Percentiles rank a stretch among this genome's conserved stretches.
phyloP scores from a whole-genome alignment of 1,140 invertebrate species.

The Hestina assimilis region DNA sequence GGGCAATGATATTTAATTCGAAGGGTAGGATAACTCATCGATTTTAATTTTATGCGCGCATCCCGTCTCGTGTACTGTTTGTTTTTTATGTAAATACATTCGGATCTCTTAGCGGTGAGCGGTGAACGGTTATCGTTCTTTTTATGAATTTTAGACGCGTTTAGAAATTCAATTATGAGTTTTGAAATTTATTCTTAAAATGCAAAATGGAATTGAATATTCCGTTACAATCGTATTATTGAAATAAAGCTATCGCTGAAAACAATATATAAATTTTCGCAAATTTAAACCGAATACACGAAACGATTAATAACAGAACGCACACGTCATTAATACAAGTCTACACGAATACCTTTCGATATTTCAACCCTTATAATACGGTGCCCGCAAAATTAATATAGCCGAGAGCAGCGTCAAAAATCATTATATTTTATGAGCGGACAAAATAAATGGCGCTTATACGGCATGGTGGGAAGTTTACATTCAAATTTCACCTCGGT shows the following conservation, averaged over 20 bases:
- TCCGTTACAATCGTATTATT: too few species aligned
- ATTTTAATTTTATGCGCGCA: slow-evolving; percentile 77
- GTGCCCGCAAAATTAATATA: slow-evolving; percentile 67
- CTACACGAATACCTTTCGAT: slow-evolving; percentile 48
- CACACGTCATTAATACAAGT: slow-evolving; percentile 24
- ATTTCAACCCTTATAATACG: slow-evolving; percentile 47
- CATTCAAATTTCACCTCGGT: slow-evolving; percentile 73
- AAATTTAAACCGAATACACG: too few species aligned
- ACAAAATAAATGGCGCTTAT: slow-evolving; percentile 74
- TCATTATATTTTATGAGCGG: slow-evolving; percentile 76
- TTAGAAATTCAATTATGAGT: slow-evolving; percentile 35
- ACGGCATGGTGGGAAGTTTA: slow-evolving; percentile 68
- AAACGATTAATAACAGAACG: slow-evolving; percentile 10
- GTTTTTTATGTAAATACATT: slow-evolving; percentile 76
- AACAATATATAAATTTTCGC: too few species aligned
- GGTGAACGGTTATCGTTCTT: slow-evolving; percentile 57
- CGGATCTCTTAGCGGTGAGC: slow-evolving; percentile 61
- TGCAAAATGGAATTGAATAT: background rate
- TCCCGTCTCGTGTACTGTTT: slow-evolving; percentile 72
- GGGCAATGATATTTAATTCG: slow-evolving; percentile 76
- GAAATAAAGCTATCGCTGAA: too few species aligned
- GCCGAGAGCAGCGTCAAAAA: slow-evolving; percentile 68
- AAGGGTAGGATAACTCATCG: slow-evolving; percentile 73
- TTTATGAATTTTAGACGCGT: slow-evolving; percentile 35
- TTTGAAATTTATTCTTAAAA: slow-evolving; percentile 2